Percentiles rank a stretch among this genome's conserved stretches.
Conservation (phyloP, 2,888 invertebrate genomes). For the Lepidocyrtinus sp. region DNA sequence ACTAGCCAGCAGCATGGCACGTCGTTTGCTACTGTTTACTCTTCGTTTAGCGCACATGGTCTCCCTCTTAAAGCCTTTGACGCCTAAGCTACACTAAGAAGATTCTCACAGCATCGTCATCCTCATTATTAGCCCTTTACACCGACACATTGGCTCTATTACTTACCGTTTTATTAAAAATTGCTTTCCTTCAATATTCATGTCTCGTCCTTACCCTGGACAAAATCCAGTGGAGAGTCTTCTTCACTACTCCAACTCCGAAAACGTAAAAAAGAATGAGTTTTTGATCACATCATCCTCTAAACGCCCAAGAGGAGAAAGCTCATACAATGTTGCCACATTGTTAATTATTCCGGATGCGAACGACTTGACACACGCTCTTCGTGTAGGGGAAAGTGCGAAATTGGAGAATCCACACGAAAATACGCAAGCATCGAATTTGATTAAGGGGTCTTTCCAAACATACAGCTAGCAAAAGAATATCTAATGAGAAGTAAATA, state of each 20-base stretch:
- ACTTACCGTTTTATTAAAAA: neutral
- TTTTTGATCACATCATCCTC: too few relatives aligned
- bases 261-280: too few relatives aligned
- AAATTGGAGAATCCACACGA: constrained; percentile 44
- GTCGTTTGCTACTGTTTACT: constrained; percentile 54
- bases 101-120: neutral
- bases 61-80: constrained; percentile 11
- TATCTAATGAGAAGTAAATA: too few relatives aligned
- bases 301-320: too few relatives aligned
- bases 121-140: constrained; percentile 4
- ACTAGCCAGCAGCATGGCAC: constrained; percentile 40
- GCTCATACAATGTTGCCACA: neutral
- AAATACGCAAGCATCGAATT: constrained; percentile 8
- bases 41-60: constrained; percentile 35
- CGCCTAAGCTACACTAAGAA: constrained; percentile 16
- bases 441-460: too few relatives aligned
- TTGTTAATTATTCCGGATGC: neutral
- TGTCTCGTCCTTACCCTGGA: neutral
- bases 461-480: too few relatives aligned
- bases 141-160: neutral
- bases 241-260: too few relatives aligned
- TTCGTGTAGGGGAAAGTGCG: constrained; percentile 24
- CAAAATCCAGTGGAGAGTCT: too few relatives aligned
- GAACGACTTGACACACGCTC: neutral
- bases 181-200: neutral